A percentile compares a stretch with the other conserved stretches of the same genome.
These are phyloP conservation scores for Drosophila azteca DNA, from an alignment of 1,140 invertebrate genomes.

Conservation along the genomic window DNA sequence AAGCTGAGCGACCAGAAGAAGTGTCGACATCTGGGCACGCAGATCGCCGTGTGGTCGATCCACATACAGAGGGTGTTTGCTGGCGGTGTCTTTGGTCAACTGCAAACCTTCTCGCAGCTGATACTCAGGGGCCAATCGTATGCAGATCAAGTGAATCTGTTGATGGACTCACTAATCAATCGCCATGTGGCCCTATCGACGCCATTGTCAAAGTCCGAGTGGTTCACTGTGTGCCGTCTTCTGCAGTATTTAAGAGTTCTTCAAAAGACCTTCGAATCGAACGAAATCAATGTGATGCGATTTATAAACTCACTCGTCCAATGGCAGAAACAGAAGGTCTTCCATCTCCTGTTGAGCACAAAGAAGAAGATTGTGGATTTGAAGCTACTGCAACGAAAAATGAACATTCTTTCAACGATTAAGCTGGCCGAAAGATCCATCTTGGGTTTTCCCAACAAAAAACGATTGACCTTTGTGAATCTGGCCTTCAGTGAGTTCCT, in stretches of 20 bases:
- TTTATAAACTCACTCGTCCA: slow-evolving; percentile 47
- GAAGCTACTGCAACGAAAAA: slow-evolving; percentile 56
- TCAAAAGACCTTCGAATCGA: slow-evolving; percentile 62
- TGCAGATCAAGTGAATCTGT: slow-evolving; percentile 35
- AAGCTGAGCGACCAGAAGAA: slow-evolving; percentile 32
- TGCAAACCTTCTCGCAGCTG: slow-evolving; percentile 54
- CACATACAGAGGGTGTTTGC: slow-evolving; percentile 36
- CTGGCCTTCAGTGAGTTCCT: slow-evolving; percentile 55
- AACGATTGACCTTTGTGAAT: slow-evolving; percentile 49
- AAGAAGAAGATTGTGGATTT: slow-evolving; percentile 85
- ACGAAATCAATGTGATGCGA: slow-evolving; percentile 51
- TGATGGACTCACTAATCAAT: slow-evolving; percentile 50
- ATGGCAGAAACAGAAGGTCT: slow-evolving; percentile 64
- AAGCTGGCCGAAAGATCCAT: slow-evolving; percentile 59
- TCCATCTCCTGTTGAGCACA: slow-evolving; percentile 81
- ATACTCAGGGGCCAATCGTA: slow-evolving; percentile 48
- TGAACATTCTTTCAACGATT: slow-evolving; percentile 51
- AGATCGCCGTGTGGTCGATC: slow-evolving; percentile 63
- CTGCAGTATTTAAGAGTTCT: slow-evolving; percentile 59
- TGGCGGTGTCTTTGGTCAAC: slow-evolving; percentile 44
- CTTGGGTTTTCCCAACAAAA: slow-evolving; percentile 38
- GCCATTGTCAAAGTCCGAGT: slow-evolving; percentile 33
- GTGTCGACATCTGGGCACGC: slow-evolving; percentile 57
- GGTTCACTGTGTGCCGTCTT: slow-evolving; percentile 51
- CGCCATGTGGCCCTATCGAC: slow-evolving; percentile 43